Conservation (phyloP, 2,113 vertebrate species). For the Todiramphus chloris region DNA sequence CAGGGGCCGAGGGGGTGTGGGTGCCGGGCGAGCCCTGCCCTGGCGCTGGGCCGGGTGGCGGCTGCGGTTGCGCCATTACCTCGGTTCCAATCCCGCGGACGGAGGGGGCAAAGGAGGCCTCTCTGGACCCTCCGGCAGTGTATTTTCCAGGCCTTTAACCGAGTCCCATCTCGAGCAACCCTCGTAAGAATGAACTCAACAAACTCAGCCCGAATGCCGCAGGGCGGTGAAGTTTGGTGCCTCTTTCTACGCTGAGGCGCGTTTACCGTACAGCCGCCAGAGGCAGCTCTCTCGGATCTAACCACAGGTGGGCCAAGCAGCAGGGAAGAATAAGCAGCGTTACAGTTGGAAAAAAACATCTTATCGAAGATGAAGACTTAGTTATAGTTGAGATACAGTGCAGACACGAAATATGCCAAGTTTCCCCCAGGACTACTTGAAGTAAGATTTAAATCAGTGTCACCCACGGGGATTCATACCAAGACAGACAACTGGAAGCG, state of each 20-base stretch:
- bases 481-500: not conserved
- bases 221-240: not conserved
- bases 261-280: accelerated
- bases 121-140: accelerated
- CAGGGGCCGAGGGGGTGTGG: not conserved
- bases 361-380: not conserved
- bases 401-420: not conserved
- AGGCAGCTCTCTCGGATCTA: no score
- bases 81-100: not conserved
- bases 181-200: not conserved
- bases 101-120: not conserved
- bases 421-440: not conserved
- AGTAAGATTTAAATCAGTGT: not conserved
- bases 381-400: not conserved
- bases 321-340: not conserved
- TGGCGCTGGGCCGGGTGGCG: not conserved
- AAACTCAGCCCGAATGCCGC: accelerated
- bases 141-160: not conserved
- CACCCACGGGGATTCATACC: not conserved
- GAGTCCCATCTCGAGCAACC: not conserved
- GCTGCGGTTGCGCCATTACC: not conserved
- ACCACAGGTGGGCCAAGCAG: not conserved
- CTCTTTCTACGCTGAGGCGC: not conserved
- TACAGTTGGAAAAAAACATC: not conserved
- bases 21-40: no score